Percentiles rank a stretch among this genome's conserved stretches.
Conservation (phyloP, 2,113 vertebrate species). For the Lynx canadensis region DNA sequence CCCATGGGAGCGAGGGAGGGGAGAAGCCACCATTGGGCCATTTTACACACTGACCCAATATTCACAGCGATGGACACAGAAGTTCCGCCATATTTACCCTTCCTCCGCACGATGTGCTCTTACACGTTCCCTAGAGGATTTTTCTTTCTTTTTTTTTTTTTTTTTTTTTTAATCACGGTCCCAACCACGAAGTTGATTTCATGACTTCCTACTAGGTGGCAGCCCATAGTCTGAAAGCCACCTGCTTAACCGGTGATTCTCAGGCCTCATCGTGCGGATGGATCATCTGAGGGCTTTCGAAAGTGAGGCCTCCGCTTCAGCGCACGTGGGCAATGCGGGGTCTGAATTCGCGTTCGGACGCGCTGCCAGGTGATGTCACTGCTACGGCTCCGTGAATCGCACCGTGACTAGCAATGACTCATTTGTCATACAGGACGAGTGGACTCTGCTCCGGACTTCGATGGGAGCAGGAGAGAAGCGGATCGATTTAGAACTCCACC, state of each 20-base stretch:
- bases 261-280: not conserved
- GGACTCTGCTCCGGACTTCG: not conserved
- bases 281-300: not conserved
- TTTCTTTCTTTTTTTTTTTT: not conserved
- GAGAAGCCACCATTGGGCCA: not conserved
- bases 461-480: not conserved
- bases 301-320: not conserved
- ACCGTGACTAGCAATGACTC: not conserved
- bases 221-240: not conserved
- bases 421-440: not conserved
- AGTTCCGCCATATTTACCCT: not conserved
- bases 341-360: not conserved
- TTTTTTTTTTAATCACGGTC: not conserved
- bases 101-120: not conserved
- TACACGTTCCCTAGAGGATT: not conserved
- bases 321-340: fast-evolving
- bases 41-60: not conserved
- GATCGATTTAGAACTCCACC: not conserved
- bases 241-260: not conserved
- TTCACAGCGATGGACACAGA: not conserved
- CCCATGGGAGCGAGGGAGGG: not conserved
- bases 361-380: not conserved
- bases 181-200: not conserved
- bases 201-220: not conserved
- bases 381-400: not conserved